Base-by-base conservation (phyloP, 23 tunicate genomes). In the Phallusia fumigata region DNA sequence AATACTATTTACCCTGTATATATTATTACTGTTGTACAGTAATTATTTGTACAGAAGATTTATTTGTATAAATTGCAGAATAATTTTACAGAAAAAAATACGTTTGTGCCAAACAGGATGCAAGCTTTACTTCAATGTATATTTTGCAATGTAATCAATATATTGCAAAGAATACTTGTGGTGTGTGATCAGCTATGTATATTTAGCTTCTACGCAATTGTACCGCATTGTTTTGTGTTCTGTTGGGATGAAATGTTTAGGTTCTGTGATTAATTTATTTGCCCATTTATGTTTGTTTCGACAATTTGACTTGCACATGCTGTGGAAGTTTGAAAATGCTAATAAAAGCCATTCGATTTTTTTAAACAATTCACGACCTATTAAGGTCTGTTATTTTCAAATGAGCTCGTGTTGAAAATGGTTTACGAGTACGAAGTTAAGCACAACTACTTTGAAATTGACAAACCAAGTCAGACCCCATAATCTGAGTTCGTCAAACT, bases 341-440 rank as follows among this genome's bases (percentile, higher is more conserved):
- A 58, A 58, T 58, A 58, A 58, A 58, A 58, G 69, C 69, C 69
- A 58, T 58, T 22, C 69, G 13, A 58, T 58, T 58, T 58, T 58
- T 24, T 6, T 40, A 40, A n/a, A 40, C 47, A 40, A 3, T 40
- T 40, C 8, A 3, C 47, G 47, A 40, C 5, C 47, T 3, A 40
- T 40, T 40, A 5, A 3, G 47, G 5, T 10, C 47, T 3, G 47
- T 40, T 40, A 3, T 40, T 40, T n/a, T n/a, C n/a, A n/a, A n/a
- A n/a, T n/a, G n/a, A n/a, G n/a, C n/a, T n/a, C n/a, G n/a, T n/a
- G n/a, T n/a, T n/a, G n/a, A n/a, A n/a, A n/a, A n/a, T n/a, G n/a
- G n/a, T n/a, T n/a, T n/a, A n/a, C n/a, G n/a, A n/a, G n/a, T n/a
- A n/a, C n/a, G n/a, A n/a, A n/a, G n/a, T n/a, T n/a, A n/a, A n/a